Base-by-base conservation (phyloP, 1,140 invertebrate genomes). In the Propsilocerus akamusi region DNA sequence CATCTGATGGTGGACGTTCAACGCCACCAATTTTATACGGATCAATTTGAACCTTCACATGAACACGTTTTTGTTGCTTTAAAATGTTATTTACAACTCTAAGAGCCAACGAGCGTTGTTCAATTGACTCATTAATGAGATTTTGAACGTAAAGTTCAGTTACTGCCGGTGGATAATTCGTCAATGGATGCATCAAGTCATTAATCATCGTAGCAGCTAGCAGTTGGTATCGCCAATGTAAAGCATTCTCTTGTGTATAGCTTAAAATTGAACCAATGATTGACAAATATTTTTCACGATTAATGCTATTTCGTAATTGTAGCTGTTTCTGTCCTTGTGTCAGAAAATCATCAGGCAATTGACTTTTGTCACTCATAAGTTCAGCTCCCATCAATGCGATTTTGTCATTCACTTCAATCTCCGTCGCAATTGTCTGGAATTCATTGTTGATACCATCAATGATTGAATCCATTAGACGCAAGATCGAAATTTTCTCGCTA, bases 401-500 rank as follows among this genome's bases (percentile, higher is more conserved):
- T 0, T 52, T 53, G 2, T 76, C 63, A 0, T 74, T 66, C 46
- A 83, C 66, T 52, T 74, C 63, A 2, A 74, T 57, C 5, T 70
- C 67, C 7, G 81, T 77, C 5, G 74, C 72, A 20, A 75, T 69
- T 0, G 76, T 74, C 3, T 71, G 71, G 57, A 78, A 78, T 32
- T 68, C 61, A 32, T 66, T 69, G 25, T 59, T 60, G 4, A 78
- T 58, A 0, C 53, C 59, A 6, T 76, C 70, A 6, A 68, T 57
- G 25, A 81, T 58, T 8, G 55, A 62, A 51, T 87, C 82, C 48
- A 91, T 75, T 26, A 93, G 62, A 51, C 69, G 72, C 37, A 88
- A 77, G 26, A 91, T 79, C 8, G 82, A 86, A 2, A 77, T 74
- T 61, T 90, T 88, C 58, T 91, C 86, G 0, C 81, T 86, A 48